These are phyloP conservation scores for Chaetodon trifascialis DNA, from an alignment of 2,113 vertebrate species.

Conservation along the genomic window DNA sequence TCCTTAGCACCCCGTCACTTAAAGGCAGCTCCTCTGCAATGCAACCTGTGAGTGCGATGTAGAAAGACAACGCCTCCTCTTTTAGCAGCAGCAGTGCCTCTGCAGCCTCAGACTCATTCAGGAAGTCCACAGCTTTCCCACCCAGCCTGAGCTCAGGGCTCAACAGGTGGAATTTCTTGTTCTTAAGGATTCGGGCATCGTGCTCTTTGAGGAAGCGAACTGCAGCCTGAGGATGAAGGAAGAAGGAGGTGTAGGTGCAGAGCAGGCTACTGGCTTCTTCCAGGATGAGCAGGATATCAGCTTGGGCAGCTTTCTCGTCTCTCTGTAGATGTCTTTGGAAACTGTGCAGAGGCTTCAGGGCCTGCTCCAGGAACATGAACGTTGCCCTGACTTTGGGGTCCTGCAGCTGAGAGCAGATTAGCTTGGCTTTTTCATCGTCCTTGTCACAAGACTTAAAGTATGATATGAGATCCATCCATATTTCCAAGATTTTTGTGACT, in stretches of 20 bases:
- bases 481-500: slow-evolving; percentile 67
- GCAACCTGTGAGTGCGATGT: slow-evolving; percentile 68
- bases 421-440: slow-evolving; percentile 57
- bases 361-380: slow-evolving; percentile 79
- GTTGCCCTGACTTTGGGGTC: slow-evolving; percentile 76
- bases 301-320: slow-evolving; percentile 42
- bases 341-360: slow-evolving; percentile 75
- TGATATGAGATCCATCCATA: slow-evolving; percentile 76
- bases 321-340: slow-evolving; percentile 73
- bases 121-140: slow-evolving; percentile 63
- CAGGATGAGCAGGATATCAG: slow-evolving; percentile 70
- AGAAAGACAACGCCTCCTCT: slow-evolving; percentile 73
- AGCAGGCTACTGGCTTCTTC: slow-evolving; percentile 77
- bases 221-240: slow-evolving; percentile 78
- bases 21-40: slow-evolving; percentile 75
- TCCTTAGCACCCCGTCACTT: slow-evolving; percentile 57
- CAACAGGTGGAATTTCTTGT: slow-evolving; percentile 65
- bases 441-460: slow-evolving; percentile 72
- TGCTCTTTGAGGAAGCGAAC: slow-evolving; percentile 71
- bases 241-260: slow-evolving; percentile 73
- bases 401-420: slow-evolving; percentile 75
- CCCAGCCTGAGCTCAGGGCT: slow-evolving; percentile 61
- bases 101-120: slow-evolving; percentile 49
- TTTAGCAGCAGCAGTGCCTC: slow-evolving; percentile 49
- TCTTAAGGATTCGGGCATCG: slow-evolving; percentile 67